Percentiles rank a stretch among this genome's conserved stretches.
Evolutionary conservation across 2,113 vertebrate genomes (phyloP).

Genomic region (Lasiurus borealis): DNA sequence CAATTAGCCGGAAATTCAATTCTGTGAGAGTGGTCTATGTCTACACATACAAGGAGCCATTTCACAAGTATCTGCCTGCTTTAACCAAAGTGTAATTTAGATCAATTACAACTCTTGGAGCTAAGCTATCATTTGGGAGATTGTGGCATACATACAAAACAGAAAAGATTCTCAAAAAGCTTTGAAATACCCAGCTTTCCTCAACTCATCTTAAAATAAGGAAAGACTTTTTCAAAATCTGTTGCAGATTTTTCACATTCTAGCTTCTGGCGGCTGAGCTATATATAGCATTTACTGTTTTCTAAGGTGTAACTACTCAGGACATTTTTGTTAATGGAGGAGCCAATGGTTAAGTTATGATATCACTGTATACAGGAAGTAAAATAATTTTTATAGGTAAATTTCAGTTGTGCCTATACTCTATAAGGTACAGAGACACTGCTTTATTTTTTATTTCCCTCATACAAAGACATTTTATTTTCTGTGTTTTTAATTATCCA

Average conservation of each 20-base stretch:
- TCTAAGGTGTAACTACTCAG: no score
- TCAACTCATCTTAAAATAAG: background rate
- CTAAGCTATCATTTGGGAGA: background rate
- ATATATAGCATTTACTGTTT: no score
- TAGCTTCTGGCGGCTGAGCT: background rate
- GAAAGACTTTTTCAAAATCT: background rate
- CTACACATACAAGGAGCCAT: background rate
- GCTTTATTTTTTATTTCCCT: constrained; percentile 22
- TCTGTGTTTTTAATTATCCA: background rate
- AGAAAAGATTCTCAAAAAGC: background rate
- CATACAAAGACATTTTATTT: background rate
- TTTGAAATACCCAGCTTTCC: background rate
- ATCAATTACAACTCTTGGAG: background rate
- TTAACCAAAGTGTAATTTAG: background rate
- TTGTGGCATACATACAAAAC: background rate
- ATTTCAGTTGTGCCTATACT: background rate
- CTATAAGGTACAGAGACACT: background rate
- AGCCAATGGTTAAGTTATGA: background rate
- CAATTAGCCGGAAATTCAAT: background rate
- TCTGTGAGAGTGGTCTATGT: background rate
- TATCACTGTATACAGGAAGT: background rate
- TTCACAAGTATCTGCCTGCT: background rate
- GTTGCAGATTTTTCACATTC: background rate
- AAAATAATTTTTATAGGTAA: background rate
- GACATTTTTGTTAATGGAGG: background rate